Evolutionary conservation across 2,888 invertebrate genomes (phyloP), one percentile per base, ranked within the genome.

Genomic region (Caenorhabditis sp.): DNA sequence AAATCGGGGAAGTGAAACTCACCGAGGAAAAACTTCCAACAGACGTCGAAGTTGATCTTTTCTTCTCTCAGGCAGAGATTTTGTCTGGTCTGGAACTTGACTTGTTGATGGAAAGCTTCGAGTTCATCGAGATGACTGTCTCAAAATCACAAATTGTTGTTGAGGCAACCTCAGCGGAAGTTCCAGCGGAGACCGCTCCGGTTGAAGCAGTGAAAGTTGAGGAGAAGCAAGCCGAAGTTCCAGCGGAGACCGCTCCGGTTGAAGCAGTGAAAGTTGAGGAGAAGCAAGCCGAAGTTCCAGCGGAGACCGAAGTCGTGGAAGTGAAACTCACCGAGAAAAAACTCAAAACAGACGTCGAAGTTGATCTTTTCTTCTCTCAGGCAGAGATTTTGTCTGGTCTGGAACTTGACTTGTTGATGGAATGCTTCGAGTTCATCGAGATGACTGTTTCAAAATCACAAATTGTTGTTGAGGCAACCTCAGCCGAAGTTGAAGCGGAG

Each of bases 221-320:
- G n/a, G 53, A 55, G 39, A 35, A 55, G 22, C 53, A 37, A 55
- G 22, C n/a, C n/a, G n/a, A n/a, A n/a, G 9, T 17, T 30, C 52
- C 52, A 52, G 27, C 15, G 5, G 41, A 63, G 27, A 17, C 59
- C 22, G 37, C 30, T 9, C 46, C 24, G 27, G 24, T 35, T 13
- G 11, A 39, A 30, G 30, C 30, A n/a, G n/a, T n/a, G n/a, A n/a
- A n/a, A 20, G 2, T 20, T 37, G 37, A 55, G n/a, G 53, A 55
- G 39, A 35, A 55, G 22, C 53, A 37, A 55, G 22, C n/a, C n/a
- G n/a, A n/a, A n/a, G n/a, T n/a, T n/a, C n/a, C n/a, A n/a, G n/a
- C n/a, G n/a, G n/a, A n/a, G n/a, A n/a, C n/a, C n/a, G n/a, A n/a
- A n/a, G n/a, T n/a, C n/a, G n/a, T 37, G 7, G 39, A 55, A 15